These are phyloP conservation scores for Chesias legatella DNA, from an alignment of 2,888 invertebrate genomes.

Conservation along the genomic window DNA sequence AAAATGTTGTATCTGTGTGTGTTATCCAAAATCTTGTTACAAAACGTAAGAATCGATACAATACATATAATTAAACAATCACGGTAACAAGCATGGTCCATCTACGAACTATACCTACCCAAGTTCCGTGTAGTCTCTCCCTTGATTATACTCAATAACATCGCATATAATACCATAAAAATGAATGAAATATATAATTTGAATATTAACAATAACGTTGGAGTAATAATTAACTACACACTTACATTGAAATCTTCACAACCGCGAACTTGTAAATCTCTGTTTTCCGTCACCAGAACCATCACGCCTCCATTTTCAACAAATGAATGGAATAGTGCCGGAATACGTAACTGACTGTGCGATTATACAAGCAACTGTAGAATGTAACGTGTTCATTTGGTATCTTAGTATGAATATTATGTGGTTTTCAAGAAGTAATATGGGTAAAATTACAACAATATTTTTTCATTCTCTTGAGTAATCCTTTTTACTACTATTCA, in stretches of 20 bases:
- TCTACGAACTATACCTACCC: constrained; percentile 50
- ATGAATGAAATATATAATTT: constrained; percentile 37
- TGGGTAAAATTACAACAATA: too few species aligned
- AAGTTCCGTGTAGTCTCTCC: constrained; percentile 70
- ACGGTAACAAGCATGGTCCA: constrained; percentile 51
- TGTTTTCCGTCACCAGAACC: constrained; percentile 62
- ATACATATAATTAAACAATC: constrained; percentile 18
- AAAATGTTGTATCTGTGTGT: too few species aligned
- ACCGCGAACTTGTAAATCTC: constrained; percentile 67
- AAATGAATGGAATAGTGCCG: constrained; percentile 61
- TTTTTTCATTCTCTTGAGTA: too few species aligned
- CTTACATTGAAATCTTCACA: constrained; percentile 58
- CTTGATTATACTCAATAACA: constrained; percentile 63
- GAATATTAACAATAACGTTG: constrained; percentile 52
- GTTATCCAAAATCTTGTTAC: too few species aligned
- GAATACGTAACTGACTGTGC: constrained; percentile 42
- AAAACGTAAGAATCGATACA: constrained; percentile 4
- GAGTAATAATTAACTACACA: constrained; percentile 38
- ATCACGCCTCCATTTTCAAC: constrained; percentile 78
- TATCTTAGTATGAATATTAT: too few species aligned
- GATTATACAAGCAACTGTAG: constrained; percentile 19
- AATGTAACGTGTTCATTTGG: constrained; percentile 12
- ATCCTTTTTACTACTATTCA: too few species aligned
- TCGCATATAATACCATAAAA: constrained; percentile 32
- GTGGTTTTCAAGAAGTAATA: too few species aligned